Evolutionary conservation across 1,140 invertebrate genomes (phyloP).

Genomic region (Anastrepha ludens): DNA sequence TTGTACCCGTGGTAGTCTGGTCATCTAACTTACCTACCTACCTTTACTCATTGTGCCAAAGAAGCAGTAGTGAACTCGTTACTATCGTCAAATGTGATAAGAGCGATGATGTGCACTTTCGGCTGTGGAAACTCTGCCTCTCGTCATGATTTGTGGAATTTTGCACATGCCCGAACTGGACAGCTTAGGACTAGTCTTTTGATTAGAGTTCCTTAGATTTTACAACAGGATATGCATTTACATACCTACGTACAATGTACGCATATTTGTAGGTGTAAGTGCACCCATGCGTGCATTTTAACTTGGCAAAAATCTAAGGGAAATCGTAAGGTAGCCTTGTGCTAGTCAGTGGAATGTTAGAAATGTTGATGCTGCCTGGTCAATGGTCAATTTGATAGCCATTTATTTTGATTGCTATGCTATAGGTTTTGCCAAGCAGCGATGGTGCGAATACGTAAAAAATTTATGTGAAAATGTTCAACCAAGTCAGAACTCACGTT

Average conservation of each 20-base stretch:
- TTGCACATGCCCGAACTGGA: too few relatives aligned
- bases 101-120: neutral
- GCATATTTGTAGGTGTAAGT: neutral
- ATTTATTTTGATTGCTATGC: conserved; percentile 73
- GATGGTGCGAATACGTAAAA: neutral
- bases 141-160: too few relatives aligned
- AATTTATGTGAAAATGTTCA: neutral
- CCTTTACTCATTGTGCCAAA: too few relatives aligned
- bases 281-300: conserved; percentile 8
- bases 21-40: too few relatives aligned
- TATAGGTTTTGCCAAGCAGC: conserved; percentile 57
- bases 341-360: conserved; percentile 14
- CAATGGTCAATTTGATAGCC: conserved; percentile 74
- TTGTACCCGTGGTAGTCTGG: too few relatives aligned
- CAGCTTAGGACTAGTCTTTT: too few relatives aligned
- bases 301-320: neutral
- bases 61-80: too few relatives aligned
- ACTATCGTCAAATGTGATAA: too few relatives aligned
- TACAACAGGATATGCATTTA: too few relatives aligned
- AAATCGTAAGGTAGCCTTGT: neutral
- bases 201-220: too few relatives aligned
- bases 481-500: neutral
- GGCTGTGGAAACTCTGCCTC: too few relatives aligned
- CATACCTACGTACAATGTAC: too few relatives aligned
- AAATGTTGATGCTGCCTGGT: conserved; percentile 68